Percentiles rank a stretch among this genome's conserved stretches.
Conservation (phyloP, 2,888 invertebrate species). For the Eugnorisma glareosa region DNA sequence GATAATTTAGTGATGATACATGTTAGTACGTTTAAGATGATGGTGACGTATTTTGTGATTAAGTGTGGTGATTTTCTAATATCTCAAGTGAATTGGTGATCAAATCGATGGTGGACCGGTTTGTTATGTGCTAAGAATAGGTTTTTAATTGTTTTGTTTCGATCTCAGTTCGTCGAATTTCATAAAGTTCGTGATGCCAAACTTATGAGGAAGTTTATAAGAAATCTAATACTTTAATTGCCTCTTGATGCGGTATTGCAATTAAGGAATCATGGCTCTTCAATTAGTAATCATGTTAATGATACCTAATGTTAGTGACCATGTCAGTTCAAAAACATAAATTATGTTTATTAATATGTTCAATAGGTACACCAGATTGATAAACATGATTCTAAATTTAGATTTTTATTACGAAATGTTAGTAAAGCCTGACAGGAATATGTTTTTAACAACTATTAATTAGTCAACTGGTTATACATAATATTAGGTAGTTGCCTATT, state of each 20-base stretch:
- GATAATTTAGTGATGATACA: slow-evolving; percentile 29
- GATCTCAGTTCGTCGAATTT: not conserved
- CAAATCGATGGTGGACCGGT: slow-evolving; percentile 60
- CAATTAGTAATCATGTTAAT: not conserved
- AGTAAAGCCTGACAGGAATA: no score
- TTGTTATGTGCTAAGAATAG: slow-evolving; percentile 39
- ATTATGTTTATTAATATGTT: not conserved
- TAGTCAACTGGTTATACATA: not conserved
- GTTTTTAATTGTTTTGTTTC: slow-evolving; percentile 2
- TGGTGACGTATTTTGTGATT: slow-evolving; percentile 16
- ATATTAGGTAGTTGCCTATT: not conserved
- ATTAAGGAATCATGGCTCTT: not conserved
- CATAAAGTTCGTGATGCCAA: slow-evolving; percentile 5
- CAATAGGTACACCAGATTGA: not conserved
- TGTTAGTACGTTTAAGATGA: slow-evolving; percentile 25
- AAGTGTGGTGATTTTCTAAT: slow-evolving; percentile 36
- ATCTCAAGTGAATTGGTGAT: slow-evolving; percentile 43
- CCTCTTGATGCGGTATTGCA: not conserved
- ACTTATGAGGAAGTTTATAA: slow-evolving; percentile 1
- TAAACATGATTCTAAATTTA: not conserved
- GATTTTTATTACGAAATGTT: not conserved
- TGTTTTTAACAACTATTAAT: not conserved
- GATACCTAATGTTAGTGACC: no score
- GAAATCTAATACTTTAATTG: not conserved
- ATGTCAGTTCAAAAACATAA: no score